Base-by-base conservation (phyloP, 2,797 vertebrate genomes). In the Chanos chanos region DNA sequence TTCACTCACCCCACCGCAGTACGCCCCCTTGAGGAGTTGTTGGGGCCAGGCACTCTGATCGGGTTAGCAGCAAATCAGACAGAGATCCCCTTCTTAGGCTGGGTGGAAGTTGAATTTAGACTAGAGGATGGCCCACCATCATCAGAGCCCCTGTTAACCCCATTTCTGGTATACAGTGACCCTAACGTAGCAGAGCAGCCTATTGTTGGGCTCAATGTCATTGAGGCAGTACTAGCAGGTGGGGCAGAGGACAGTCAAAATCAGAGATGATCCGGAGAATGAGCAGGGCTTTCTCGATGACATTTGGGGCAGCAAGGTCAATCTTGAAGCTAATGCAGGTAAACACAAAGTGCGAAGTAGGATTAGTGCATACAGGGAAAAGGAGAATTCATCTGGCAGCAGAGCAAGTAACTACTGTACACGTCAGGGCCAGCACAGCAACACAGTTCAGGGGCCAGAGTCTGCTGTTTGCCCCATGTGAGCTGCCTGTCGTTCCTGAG, bases 131-230 rank as follows among this genome's bases (percentile, higher is more conserved):
- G n/a, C n/a, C n/a, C n/a, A n/a, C n/a, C n/a, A n/a, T n/a, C n/a
- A n/a, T n/a, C n/a, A n/a, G n/a, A n/a, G n/a, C n/a, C n/a, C n/a
- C n/a, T n/a, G n/a, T n/a, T n/a, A n/a, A n/a, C n/a, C n/a, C n/a
- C n/a, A n/a, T n/a, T n/a, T n/a, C n/a, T n/a, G n/a, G n/a, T n/a
- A n/a, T n/a, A n/a, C n/a, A n/a, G n/a, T n/a, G n/a, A n/a, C n/a
- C n/a, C n/a, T n/a, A n/a, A n/a, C n/a, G n/a, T n/a, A n/a, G n/a
- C n/a, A n/a, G n/a, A 61, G 16, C 15, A 61, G 7, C 37, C 47
- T 15, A 53, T 70, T 18, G 39, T 57, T 9, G 7, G 45, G 4
- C 68, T 52, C 12, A 61, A 71, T 33, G 22, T 64, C 1, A 71
- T 52, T 8, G 28, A 71, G 5, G 34, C 21, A 25, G 36, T 37